Evolutionary conservation across 2,113 vertebrate species (phyloP), one percentile per base, ranked within the genome.

Genomic region (Ardeotis arabs): DNA sequence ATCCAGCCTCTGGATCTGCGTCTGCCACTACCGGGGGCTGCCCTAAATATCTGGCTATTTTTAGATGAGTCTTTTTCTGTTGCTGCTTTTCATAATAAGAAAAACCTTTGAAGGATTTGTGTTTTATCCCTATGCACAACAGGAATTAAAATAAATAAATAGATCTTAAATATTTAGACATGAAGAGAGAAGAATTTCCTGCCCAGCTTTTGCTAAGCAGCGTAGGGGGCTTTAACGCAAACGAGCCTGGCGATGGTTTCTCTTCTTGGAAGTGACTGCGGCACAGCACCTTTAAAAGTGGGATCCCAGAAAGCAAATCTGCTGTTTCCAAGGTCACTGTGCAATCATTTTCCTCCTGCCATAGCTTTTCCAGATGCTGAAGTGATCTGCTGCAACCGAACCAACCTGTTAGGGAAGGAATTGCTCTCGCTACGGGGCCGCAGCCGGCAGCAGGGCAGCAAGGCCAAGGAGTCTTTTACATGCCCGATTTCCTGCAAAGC

Each of bases 101-200:
- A 93, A 91, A 95, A 94, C 70, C 93, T 96, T 96, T 96, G 96
- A 96, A 95, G 82, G 95, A 91, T 96, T 96, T 94, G 83, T 31
- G 90, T 91, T 97, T 93, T 77, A 95, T 97, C 87, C 95, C 87
- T 74, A 7, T 73, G 93, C 95, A 93, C 91, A 96, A 96, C 95
- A 90, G 92, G 95, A 91, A 97, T 96, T 93, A 95, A 96, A 96
- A 96, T 93, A 97, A 97, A 96, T 96, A 97, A 96, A 95, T 56
- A 91, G 77, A 35, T 59, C 84, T 96, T 87, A 94, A 93, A 92
- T 95, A 94, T 94, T 96, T 91, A 78, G 95, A 89, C 84, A 93
- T 39, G 81, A 89, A 96, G 84, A 55, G 79, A 33, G 58, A 94
- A 95, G 94, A 95, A 97, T 96, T 97, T 97, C 96, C 96, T 96